Conservation (phyloP, 2,797 vertebrate genomes). For the Microcaecilia unicolor region DNA sequence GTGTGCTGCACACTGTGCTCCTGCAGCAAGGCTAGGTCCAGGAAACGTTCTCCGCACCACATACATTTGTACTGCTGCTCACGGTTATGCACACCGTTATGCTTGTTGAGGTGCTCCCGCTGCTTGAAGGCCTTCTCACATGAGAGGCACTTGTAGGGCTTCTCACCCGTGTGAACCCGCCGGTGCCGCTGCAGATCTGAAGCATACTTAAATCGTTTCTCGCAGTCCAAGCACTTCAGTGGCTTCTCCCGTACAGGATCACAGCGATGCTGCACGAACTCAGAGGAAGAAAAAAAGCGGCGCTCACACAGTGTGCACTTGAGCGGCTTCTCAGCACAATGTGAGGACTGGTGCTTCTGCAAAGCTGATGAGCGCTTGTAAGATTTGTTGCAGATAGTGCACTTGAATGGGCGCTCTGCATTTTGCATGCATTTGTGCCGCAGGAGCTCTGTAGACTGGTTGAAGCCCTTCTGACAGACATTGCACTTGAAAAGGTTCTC, state of each 20-base stretch:
- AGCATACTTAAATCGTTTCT: conserved; percentile 93
- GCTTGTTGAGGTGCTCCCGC: conserved; percentile 91
- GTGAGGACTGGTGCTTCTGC: conserved; percentile 89
- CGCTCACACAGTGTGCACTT: conserved; percentile 93
- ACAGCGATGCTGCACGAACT: conserved; percentile 93
- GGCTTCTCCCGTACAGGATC: conserved; percentile 91
- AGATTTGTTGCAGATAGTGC: conserved; percentile 82
- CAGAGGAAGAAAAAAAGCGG: conserved; percentile 90
- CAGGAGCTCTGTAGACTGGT: conserved; percentile 87
- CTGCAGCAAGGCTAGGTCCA: conserved; percentile 86
- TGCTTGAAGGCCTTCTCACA: conserved; percentile 97
- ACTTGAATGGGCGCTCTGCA: conserved; percentile 88
- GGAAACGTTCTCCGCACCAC: conserved; percentile 93
- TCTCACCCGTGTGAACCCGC: conserved; percentile 89
- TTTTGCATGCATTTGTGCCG: conserved; percentile 81
- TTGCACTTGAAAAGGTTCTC: conserved; percentile 96
- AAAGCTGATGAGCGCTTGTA: conserved; percentile 92
- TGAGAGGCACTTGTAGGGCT: conserved; percentile 89
- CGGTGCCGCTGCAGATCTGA: conserved; percentile 91
- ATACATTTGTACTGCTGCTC: conserved; percentile 96
- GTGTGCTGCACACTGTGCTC: conserved; percentile 95
- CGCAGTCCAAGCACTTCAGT: conserved; percentile 90
- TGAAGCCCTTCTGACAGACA: conserved; percentile 94
- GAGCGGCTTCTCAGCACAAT: conserved; percentile 91
- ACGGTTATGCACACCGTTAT: conserved; percentile 85